Conservation (phyloP, 2,113 vertebrate genomes). For the Strigops habroptila region DNA sequence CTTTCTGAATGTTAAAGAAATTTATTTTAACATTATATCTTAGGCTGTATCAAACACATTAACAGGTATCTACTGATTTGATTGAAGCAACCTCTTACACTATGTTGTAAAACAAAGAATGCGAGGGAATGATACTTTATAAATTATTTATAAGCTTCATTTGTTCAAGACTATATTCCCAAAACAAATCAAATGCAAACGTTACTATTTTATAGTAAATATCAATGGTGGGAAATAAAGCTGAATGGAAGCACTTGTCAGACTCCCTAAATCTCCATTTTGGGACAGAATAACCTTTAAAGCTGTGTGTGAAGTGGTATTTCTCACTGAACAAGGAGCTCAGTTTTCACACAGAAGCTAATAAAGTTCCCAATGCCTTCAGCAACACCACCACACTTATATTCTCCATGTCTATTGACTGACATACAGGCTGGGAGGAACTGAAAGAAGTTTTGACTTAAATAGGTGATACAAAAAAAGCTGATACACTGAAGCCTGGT, state of each 20-base stretch:
- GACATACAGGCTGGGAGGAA: neutral
- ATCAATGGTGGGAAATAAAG: neutral
- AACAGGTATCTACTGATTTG: neutral
- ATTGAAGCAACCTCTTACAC: neutral
- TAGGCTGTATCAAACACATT: neutral
- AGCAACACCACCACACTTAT: neutral
- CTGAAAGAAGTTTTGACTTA: neutral
- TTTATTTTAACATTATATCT: neutral
- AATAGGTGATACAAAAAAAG: neutral
- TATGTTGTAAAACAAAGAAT: neutral
- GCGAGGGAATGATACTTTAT: neutral
- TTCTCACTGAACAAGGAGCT: neutral
- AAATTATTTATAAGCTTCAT: neutral
- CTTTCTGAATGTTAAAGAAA: neutral
- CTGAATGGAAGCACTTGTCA: neutral
- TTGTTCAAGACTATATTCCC: neutral
- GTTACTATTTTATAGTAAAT: neutral
- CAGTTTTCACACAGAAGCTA: neutral
- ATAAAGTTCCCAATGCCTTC: neutral
- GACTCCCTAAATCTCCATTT: neutral
- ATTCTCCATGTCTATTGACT: neutral
- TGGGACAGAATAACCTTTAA: neutral
- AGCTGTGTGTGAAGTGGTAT: neutral
- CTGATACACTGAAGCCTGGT: neutral
- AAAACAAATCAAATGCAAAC: neutral